A percentile compares a stretch with the other conserved stretches of the same genome.
phyloP scores from a whole-genome alignment of 2,888 invertebrate species.

The Microctonus aethiopoides region DNA sequence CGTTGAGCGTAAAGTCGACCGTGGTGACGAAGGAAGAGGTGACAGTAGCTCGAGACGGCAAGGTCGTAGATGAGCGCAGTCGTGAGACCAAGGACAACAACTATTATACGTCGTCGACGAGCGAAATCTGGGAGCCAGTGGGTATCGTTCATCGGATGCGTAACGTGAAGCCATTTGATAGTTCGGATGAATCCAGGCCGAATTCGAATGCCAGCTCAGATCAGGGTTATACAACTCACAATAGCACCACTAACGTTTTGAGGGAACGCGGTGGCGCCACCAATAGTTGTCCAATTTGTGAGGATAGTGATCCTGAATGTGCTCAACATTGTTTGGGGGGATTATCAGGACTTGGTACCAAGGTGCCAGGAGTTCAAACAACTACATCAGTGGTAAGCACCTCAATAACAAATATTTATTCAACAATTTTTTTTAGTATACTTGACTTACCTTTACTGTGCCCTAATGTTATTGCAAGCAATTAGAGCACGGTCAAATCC shows the following conservation, averaged over 20 bases:
- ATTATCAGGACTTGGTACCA: conserved; percentile 51
- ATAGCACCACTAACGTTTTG: conserved; percentile 60
- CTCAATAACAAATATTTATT: not conserved
- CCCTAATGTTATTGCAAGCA: conserved; percentile 39
- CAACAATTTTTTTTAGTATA: conserved; percentile 9
- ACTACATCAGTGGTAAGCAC: conserved; percentile 63
- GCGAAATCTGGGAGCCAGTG: conserved; percentile 76
- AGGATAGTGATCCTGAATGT: conserved; percentile 51
- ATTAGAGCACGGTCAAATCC: conserved; percentile 41
- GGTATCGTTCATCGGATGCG: conserved; percentile 61
- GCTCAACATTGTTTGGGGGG: conserved; percentile 55
- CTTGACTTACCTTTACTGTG: conserved; percentile 28
- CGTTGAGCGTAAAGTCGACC: conserved; percentile 77
- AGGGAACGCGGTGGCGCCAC: conserved; percentile 56
- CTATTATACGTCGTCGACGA: conserved; percentile 75
- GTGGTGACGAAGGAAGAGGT: conserved; percentile 79
- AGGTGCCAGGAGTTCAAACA: conserved; percentile 54
- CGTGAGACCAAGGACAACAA: conserved; percentile 79
- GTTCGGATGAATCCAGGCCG: conserved; percentile 63
- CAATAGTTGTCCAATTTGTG: conserved; percentile 54
- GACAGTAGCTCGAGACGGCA: conserved; percentile 75
- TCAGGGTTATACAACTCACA: conserved; percentile 64
- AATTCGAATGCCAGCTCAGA: conserved; percentile 65
- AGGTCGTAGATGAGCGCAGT: conserved; percentile 77
- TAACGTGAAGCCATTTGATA: conserved; percentile 62